Evolutionary conservation across 2,113 vertebrate species (phyloP).

Genomic region (Ginglymostoma cirratum): DNA sequence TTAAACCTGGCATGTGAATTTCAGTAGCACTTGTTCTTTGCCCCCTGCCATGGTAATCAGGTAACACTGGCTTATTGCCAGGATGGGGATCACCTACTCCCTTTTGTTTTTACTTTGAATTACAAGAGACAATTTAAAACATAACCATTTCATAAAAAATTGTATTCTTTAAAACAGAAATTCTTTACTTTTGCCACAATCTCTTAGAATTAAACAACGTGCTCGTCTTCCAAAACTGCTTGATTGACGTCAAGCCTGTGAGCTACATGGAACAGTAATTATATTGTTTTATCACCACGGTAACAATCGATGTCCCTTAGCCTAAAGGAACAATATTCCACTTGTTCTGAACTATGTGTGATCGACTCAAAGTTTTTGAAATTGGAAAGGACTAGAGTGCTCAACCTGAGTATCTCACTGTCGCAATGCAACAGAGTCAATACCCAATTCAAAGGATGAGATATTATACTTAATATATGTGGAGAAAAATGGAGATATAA

Average conservation of each 20-base stretch:
- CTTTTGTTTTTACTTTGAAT: background rate
- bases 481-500: background rate
- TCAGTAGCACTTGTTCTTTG: background rate
- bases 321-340: background rate
- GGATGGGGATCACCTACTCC: background rate
- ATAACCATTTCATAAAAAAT: background rate
- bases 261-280: background rate
- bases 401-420: background rate
- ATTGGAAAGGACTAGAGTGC: background rate
- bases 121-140: background rate
- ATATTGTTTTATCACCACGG: background rate
- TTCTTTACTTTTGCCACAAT: background rate
- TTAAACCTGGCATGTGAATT: background rate
- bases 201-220: background rate
- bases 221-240: background rate
- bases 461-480: background rate
- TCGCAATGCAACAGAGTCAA: background rate
- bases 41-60: background rate
- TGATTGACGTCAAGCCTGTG: background rate
- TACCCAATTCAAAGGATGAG: background rate
- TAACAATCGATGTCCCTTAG: background rate
- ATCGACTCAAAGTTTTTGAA: conserved; percentile 2
- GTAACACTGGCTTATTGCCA: background rate
- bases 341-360: background rate
- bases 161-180: background rate